These are phyloP conservation scores for Drosophila ustulata DNA, from an alignment of 2,888 invertebrate genomes.

Conservation along the genomic window DNA sequence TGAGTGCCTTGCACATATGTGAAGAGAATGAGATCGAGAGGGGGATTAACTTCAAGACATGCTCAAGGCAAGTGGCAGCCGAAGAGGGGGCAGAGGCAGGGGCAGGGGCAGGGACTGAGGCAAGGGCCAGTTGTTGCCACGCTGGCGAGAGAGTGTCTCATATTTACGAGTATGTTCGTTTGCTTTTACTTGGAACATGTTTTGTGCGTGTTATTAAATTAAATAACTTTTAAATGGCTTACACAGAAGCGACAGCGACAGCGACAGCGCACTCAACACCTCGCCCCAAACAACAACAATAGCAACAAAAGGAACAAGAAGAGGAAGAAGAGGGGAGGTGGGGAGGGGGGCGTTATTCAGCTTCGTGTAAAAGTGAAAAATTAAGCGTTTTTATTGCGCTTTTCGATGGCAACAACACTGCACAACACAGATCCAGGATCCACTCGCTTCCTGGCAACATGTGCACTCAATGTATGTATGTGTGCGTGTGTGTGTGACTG, in stretches of 20 bases:
- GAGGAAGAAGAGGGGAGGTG: conserved; percentile 12
- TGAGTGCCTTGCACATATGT: conserved; percentile 15
- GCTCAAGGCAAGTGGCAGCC: not conserved
- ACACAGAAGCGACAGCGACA: conserved; percentile 58
- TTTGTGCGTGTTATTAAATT: conserved; percentile 76
- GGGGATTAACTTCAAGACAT: not conserved
- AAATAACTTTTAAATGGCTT: conserved; percentile 80
- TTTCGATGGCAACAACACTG: conserved; percentile 63
- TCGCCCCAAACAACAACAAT: conserved; percentile 10
- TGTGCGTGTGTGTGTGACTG: conserved; percentile 27
- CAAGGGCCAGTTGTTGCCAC: conserved; percentile 11
- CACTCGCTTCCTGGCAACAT: conserved; percentile 66
- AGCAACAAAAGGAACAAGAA: conserved; percentile 14
- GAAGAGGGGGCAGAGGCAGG: not conserved
- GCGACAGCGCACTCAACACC: conserved; percentile 31
- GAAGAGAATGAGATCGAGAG: conserved; percentile 2
- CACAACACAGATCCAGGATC: conserved; percentile 44
- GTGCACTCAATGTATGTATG: conserved; percentile 61
- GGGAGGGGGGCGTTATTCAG: conserved; percentile 52
- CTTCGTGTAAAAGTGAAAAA: conserved; percentile 75
- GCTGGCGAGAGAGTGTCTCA: conserved; percentile 21
- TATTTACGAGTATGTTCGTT: conserved; percentile 51
- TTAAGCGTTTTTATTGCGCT: conserved; percentile 80
- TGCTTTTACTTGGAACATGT: conserved; percentile 71
- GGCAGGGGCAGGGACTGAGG: not conserved